A percentile compares a stretch with the other conserved stretches of the same genome.
Evolutionary conservation across 1,140 invertebrate species (phyloP).

Genomic region (Bombyx mori): DNA sequence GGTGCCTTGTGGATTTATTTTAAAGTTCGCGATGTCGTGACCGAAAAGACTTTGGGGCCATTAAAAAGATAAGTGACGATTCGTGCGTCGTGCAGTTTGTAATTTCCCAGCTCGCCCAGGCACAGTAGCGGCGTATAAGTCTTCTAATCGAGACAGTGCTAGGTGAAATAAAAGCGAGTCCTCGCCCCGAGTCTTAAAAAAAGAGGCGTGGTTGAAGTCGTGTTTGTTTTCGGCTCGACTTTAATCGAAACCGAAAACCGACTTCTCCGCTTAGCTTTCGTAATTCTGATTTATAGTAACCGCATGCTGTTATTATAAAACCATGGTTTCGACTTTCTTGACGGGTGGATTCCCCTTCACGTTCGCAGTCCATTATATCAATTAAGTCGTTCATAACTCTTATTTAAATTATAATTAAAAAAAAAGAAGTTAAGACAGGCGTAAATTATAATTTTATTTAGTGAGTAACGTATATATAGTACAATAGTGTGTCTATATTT

Average conservation of each 20-base stretch:
- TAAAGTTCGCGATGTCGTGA: slow-evolving; percentile 39
- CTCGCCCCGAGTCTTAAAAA: slow-evolving; percentile 23
- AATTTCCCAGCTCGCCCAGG: neutral
- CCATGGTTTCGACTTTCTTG: slow-evolving; percentile 33
- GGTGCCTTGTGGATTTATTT: too few relatives aligned
- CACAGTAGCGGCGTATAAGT: neutral
- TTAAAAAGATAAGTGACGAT: neutral
- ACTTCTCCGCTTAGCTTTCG: slow-evolving; percentile 34
- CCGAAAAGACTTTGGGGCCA: slow-evolving; percentile 16
- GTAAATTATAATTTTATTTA: too few relatives aligned
- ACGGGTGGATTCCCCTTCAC: slow-evolving; percentile 29
- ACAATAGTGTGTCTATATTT: too few relatives aligned
- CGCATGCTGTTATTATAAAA: slow-evolving; percentile 52
- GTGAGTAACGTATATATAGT: too few relatives aligned
- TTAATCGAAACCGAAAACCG: slow-evolving; percentile 49
- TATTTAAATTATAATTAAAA: slow-evolving; percentile 28
- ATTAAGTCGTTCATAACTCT: slow-evolving; percentile 49
- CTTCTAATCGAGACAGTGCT: neutral
- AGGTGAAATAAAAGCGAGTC: too few relatives aligned
- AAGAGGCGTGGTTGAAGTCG: slow-evolving; percentile 27
- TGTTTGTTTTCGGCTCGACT: slow-evolving; percentile 60
- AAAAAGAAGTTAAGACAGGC: too few relatives aligned
- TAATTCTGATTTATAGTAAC: slow-evolving; percentile 62
- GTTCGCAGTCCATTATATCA: slow-evolving; percentile 49
- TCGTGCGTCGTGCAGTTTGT: neutral